A percentile compares a stretch with the other conserved stretches of the same genome.
Conservation (phyloP, 2,888 invertebrate species). For the Pomacea canaliculata region DNA sequence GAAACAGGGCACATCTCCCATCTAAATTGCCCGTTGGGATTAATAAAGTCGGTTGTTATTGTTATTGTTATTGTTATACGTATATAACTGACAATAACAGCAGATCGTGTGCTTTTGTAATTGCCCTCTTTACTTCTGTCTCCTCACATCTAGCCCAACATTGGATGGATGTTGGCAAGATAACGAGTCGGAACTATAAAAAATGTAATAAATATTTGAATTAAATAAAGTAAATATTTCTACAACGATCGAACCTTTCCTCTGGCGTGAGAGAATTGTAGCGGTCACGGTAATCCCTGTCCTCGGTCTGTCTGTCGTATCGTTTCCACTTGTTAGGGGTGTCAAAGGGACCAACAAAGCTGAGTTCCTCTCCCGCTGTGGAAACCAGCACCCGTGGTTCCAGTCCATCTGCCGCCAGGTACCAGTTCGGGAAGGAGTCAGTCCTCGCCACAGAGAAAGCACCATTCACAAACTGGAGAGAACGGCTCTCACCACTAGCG, state of each 20-base stretch:
- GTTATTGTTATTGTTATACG: too few species aligned
- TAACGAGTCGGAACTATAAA: too few species aligned
- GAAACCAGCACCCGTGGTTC: constrained; percentile 39
- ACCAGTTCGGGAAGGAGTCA: constrained; percentile 52
- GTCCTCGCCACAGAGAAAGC: constrained; percentile 44
- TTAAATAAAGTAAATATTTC: too few species aligned
- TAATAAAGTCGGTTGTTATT: too few species aligned
- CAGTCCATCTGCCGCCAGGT: constrained; percentile 36
- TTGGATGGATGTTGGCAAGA: too few species aligned
- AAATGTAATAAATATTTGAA: too few species aligned
- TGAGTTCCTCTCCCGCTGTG: constrained; percentile 43
- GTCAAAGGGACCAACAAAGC: constrained; percentile 37
- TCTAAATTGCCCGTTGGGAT: too few species aligned
- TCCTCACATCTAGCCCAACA: too few species aligned
- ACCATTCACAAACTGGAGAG: constrained; percentile 32
- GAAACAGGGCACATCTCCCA: too few species aligned
- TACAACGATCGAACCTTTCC: not conserved
- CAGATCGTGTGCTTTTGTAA: too few species aligned
- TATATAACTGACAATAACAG: too few species aligned
- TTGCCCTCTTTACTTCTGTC: too few species aligned
- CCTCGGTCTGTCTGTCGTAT: constrained; percentile 11
- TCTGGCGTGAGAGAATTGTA: constrained; percentile 44
- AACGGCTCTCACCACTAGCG: constrained; percentile 30
- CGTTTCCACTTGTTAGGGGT: constrained; percentile 46
- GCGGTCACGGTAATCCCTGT: constrained; percentile 33